Conservation (phyloP, 2,888 invertebrate species). For the Mythimna loreyi region DNA sequence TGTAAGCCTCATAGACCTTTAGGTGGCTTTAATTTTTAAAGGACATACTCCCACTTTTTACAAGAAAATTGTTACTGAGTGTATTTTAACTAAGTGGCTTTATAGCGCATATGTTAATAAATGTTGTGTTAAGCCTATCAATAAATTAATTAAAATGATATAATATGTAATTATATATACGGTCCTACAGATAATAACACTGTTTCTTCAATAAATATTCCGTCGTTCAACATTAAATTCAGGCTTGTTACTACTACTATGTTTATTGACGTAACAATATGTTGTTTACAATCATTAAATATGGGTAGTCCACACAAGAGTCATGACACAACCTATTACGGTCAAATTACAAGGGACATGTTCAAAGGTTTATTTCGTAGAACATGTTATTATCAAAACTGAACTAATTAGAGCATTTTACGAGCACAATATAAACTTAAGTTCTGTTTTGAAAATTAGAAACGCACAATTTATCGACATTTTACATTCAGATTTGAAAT, state of each 20-base stretch:
- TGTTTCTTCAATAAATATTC: slow-evolving; percentile 46
- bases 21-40: slow-evolving; percentile 4
- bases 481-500: slow-evolving; percentile 30
- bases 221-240: slow-evolving; percentile 24
- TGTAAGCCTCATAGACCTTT: slow-evolving; percentile 16
- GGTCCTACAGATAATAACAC: slow-evolving; percentile 16
- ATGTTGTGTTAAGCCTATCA: neutral
- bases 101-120: no score
- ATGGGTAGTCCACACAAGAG: slow-evolving; percentile 36
- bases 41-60: neutral
- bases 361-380: slow-evolving; percentile 36
- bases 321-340: slow-evolving; percentile 40
- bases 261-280: slow-evolving; percentile 32
- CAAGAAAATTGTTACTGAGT: neutral
- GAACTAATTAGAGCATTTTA: slow-evolving; percentile 51
- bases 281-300: slow-evolving; percentile 52
- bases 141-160: slow-evolving; percentile 23
- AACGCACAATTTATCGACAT: slow-evolving; percentile 32
- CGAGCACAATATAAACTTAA: slow-evolving; percentile 41
- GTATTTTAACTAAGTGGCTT: neutral
- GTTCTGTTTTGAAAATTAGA: slow-evolving; percentile 26
- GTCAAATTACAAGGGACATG: slow-evolving; percentile 36
- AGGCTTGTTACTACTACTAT: slow-evolving; percentile 16
- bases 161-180: no score
- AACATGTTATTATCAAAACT: slow-evolving; percentile 35